Evolutionary conservation across 2,113 vertebrate genomes (phyloP).

Genomic region (Gila orcuttii): DNA sequence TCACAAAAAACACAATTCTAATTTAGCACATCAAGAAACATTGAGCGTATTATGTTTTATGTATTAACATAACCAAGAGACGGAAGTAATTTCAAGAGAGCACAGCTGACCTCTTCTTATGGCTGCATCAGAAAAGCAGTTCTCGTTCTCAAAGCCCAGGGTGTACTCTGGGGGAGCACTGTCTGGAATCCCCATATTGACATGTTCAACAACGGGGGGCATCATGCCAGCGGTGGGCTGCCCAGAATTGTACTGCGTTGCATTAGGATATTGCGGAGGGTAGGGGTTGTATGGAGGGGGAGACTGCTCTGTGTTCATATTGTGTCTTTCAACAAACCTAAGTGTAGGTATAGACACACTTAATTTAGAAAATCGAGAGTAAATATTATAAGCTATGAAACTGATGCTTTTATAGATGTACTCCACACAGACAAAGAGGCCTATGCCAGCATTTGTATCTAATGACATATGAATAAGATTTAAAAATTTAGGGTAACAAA

Average conservation of each 20-base stretch:
- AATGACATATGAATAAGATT: not conserved
- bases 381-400: not conserved
- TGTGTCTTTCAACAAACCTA: constrained; percentile 28
- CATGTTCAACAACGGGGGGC: constrained; percentile 49
- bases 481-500: not conserved
- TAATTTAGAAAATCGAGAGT: not conserved
- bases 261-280: constrained; percentile 24
- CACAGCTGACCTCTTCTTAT: constrained; percentile 70
- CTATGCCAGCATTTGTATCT: not conserved
- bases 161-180: constrained; percentile 62
- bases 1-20: no score
- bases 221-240: constrained; percentile 58
- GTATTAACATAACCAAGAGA: not conserved
- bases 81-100: not conserved
- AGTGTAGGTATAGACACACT: not conserved
- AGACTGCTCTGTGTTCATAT: not conserved
- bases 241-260: constrained; percentile 35
- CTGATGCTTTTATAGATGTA: not conserved
- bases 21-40: not conserved
- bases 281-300: constrained; percentile 63
- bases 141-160: constrained; percentile 43
- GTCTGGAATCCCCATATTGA: constrained; percentile 21
- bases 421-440: not conserved
- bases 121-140: constrained; percentile 64
- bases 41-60: not conserved